Conservation (phyloP, 2,888 invertebrate genomes). For the Eristalis tenax region DNA sequence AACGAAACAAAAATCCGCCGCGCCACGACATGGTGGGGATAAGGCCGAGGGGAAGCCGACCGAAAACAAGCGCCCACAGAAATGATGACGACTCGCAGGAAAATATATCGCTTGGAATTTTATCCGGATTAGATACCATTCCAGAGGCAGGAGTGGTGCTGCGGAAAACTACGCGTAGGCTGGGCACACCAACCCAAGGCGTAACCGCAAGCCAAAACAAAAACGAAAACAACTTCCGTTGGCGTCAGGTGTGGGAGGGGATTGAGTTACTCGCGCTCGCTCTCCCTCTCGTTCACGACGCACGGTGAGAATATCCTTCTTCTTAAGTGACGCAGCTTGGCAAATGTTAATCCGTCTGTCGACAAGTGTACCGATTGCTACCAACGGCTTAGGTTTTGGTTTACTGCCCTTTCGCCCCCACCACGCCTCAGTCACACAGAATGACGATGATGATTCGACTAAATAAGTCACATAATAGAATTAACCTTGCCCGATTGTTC, state of each 20-base stretch:
- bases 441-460: slow-evolving; percentile 28
- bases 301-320: slow-evolving; percentile 4
- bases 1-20: background rate
- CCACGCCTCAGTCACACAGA: background rate
- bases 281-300: too few relatives aligned
- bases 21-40: background rate
- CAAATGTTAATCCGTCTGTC: slow-evolving; percentile 16
- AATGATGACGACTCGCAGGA: slow-evolving; percentile 14
- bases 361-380: slow-evolving; percentile 19
- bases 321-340: background rate
- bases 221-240: slow-evolving; percentile 30
- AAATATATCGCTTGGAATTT: slow-evolving; percentile 29
- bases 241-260: background rate
- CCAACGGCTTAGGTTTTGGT: slow-evolving; percentile 6
- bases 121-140: slow-evolving; percentile 35
- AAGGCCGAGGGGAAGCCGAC: background rate
- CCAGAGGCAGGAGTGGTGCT: slow-evolving; percentile 4
- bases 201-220: background rate
- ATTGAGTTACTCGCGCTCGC: background rate
- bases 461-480: slow-evolving; percentile 42
- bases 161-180: slow-evolving; percentile 14
- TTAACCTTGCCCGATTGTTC: slow-evolving; percentile 25
- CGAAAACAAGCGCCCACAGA: background rate
- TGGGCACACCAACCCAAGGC: background rate
- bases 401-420: background rate